Evolutionary conservation across 2,888 invertebrate genomes (phyloP).

Genomic region (Drosophila bunnanda): DNA sequence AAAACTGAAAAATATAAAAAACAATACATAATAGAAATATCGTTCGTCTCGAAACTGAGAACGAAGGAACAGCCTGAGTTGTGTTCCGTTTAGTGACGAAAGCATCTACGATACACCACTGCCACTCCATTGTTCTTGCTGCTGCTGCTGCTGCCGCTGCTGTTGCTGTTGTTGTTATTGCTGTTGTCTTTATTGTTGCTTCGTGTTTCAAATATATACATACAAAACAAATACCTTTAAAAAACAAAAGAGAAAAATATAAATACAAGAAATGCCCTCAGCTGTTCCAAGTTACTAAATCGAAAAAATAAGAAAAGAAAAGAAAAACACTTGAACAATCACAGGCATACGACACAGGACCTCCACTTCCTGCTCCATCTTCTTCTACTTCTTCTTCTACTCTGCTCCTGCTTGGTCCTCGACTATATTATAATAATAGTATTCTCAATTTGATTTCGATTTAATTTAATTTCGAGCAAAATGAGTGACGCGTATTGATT

Average conservation of each 20-base stretch:
- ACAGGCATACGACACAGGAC: constrained; percentile 15
- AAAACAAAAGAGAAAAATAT: not conserved
- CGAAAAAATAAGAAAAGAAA: not conserved
- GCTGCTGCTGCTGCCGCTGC: constrained; percentile 42
- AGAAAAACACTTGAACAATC: constrained; percentile 2
- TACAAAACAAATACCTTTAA: not conserved
- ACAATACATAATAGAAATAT: not conserved
- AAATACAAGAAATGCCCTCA: not conserved
- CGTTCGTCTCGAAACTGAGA: not conserved
- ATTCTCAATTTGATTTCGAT: constrained; percentile 15
- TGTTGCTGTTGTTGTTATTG: constrained; percentile 28
- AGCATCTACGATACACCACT: constrained; percentile 25
- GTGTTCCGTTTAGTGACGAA: constrained; percentile 17
- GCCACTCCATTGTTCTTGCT: constrained; percentile 32
- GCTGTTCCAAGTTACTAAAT: not conserved
- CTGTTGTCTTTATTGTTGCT: constrained; percentile 47
- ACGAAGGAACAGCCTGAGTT: not conserved
- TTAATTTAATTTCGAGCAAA: constrained; percentile 12
- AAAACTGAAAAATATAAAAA: constrained; percentile 3
- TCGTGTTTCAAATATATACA: constrained; percentile 8
- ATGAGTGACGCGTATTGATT: constrained; percentile 36
- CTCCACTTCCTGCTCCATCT: not conserved
- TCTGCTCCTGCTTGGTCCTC: not conserved
- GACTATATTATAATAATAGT: constrained; percentile 5
- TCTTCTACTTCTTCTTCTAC: not conserved